These are phyloP conservation scores for Hemitrygon akajei DNA, from an alignment of 2,797 vertebrate species.

Conservation along the genomic window DNA sequence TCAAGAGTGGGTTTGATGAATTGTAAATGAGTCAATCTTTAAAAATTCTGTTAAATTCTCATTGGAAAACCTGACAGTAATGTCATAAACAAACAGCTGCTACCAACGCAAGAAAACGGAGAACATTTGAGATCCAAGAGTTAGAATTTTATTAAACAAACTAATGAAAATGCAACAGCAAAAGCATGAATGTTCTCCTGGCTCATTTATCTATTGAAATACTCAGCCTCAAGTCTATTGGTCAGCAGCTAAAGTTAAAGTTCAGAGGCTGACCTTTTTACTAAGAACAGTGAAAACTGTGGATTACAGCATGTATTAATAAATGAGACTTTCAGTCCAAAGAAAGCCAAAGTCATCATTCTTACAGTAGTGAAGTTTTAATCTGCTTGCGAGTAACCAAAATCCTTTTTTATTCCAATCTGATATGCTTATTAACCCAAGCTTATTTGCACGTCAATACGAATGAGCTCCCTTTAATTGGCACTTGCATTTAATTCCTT, in stretches of 20 bases:
- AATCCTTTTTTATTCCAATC: not conserved
- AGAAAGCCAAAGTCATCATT: not conserved
- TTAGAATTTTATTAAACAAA: not conserved
- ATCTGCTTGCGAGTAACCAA: not conserved
- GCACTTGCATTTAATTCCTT: slow-evolving; percentile 42
- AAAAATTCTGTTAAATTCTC: not conserved
- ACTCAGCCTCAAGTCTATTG: not conserved
- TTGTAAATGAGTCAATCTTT: not conserved
- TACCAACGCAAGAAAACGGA: not conserved
- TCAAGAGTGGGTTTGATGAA: not conserved
- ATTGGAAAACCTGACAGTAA: not conserved
- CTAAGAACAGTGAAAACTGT: not conserved
- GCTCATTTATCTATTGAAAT: not conserved
- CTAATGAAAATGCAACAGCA: not conserved
- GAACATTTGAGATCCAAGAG: not conserved
- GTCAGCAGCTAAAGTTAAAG: not conserved
- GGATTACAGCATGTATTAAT: not conserved
- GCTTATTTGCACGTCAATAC: slow-evolving; percentile 44
- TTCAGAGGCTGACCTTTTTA: not conserved
- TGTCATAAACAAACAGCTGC: not conserved
- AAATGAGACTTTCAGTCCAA: not conserved
- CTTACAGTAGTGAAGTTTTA: not conserved
- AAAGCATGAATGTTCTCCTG: not conserved
- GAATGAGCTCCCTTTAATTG: slow-evolving; percentile 44
- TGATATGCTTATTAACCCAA: not conserved